Evolutionary conservation across 1,140 invertebrate species (phyloP).

Genomic region (Psilanteris sp.): DNA sequence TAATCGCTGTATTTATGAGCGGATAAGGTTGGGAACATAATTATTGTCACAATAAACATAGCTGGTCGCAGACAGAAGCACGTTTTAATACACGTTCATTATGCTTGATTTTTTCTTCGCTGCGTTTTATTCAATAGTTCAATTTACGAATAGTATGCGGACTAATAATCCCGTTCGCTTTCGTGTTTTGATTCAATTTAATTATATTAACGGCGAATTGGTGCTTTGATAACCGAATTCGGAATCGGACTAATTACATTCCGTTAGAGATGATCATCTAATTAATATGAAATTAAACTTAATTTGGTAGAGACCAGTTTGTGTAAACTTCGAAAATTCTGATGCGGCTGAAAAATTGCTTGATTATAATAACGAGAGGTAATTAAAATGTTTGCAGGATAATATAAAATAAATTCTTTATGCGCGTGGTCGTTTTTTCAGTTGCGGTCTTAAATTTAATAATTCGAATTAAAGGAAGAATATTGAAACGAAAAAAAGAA

Average conservation of each 20-base stretch:
- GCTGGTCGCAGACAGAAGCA: constrained; percentile 48
- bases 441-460: too few species aligned
- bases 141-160: constrained; percentile 46
- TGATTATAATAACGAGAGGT: constrained; percentile 23
- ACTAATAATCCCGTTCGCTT: constrained; percentile 35
- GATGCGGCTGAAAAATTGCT: constrained; percentile 6
- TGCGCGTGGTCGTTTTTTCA: too few species aligned
- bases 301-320: constrained; percentile 25
- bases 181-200: constrained; percentile 54
- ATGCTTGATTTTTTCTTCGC: constrained; percentile 18
- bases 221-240: constrained; percentile 43
- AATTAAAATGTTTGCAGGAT: constrained; percentile 29
- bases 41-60: constrained; percentile 77
- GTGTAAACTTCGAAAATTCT: neutral
- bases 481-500: too few species aligned
- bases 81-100: constrained; percentile 47
- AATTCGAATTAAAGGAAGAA: too few species aligned
- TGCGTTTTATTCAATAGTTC: constrained; percentile 42
- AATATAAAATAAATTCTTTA: too few species aligned
- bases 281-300: constrained; percentile 49
- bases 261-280: constrained; percentile 30
- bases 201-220: constrained; percentile 43
- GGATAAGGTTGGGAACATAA: constrained; percentile 67
- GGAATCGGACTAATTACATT: constrained; percentile 36
- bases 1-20: constrained; percentile 73